A percentile compares a stretch with the other conserved stretches of the same genome.
phyloP scores from a whole-genome alignment of 1,140 invertebrate genomes.

The Drosophila parabipectinata region DNA sequence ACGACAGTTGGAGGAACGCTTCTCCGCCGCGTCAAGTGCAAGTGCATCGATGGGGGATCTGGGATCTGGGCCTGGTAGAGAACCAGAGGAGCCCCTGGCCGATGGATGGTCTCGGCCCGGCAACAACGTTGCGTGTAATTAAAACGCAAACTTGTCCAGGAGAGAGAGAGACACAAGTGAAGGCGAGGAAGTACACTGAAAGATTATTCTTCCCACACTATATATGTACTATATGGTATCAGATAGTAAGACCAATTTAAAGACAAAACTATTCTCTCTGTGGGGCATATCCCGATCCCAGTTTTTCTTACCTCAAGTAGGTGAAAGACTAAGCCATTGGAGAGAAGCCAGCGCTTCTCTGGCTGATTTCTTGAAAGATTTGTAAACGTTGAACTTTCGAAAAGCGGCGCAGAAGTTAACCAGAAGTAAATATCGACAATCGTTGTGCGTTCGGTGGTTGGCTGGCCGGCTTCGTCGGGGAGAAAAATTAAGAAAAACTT shows the following conservation, averaged over 20 bases:
- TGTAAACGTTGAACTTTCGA: conserved; percentile 78
- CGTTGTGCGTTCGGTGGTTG: conserved; percentile 33
- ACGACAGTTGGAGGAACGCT: conserved; percentile 18
- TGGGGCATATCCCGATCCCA: background rate
- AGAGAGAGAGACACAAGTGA: conserved; percentile 6
- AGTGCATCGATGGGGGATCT: conserved; percentile 34
- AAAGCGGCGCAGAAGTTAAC: conserved; percentile 61
- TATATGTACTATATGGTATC: too few relatives aligned
- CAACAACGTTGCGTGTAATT: conserved; percentile 75
- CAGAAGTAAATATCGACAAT: conserved; percentile 78
- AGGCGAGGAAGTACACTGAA: conserved; percentile 5
- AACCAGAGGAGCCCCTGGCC: conserved; percentile 15
- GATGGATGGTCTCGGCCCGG: conserved; percentile 16
- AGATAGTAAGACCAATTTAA: too few relatives aligned
- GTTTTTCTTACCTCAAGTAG: conserved; percentile 43
- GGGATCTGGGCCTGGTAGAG: conserved; percentile 5
- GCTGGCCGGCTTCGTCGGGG: conserved; percentile 1
- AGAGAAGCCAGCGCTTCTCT: conserved; percentile 14
- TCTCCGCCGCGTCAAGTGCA: conserved; percentile 17
- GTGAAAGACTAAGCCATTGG: conserved; percentile 63
- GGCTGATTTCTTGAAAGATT: conserved; percentile 78
- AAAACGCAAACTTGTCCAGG: conserved; percentile 71
- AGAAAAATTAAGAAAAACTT: conserved; percentile 77
- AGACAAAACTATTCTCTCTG: background rate
- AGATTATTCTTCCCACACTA: background rate